Percentiles rank a stretch among this genome's conserved stretches.
Evolutionary conservation across 2,113 vertebrate species (phyloP).

Genomic region (Perognathus longimembris): DNA sequence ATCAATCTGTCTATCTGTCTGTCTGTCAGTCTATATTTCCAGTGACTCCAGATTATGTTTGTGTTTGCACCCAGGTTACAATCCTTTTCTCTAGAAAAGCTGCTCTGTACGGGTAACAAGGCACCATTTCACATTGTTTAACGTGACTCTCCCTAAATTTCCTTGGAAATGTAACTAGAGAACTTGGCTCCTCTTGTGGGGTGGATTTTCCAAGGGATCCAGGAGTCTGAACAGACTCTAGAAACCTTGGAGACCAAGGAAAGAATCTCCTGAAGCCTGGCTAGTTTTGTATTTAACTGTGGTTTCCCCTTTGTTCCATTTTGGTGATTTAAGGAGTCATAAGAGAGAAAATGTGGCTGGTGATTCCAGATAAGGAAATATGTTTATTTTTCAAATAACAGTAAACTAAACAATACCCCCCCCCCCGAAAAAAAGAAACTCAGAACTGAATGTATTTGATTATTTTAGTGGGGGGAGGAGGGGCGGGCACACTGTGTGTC

Average conservation of each 20-base stretch:
- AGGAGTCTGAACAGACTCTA: conserved; percentile 55
- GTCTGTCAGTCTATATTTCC: too few species aligned
- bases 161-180: conserved; percentile 60
- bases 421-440: too few species aligned
- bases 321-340: conserved; percentile 47
- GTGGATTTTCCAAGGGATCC: conserved; percentile 7
- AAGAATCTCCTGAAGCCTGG: conserved; percentile 2
- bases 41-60: conserved; percentile 28
- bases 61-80: conserved; percentile 23
- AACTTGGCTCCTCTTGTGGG: conserved; percentile 42
- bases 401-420: conserved; percentile 68
- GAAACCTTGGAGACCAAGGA: conserved; percentile 32
- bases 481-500: too few species aligned
- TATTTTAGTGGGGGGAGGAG: too few species aligned
- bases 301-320: conserved; percentile 16
- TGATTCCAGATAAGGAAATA: conserved; percentile 44
- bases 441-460: too few species aligned
- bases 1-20: too few species aligned
- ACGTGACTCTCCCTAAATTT: conserved; percentile 46
- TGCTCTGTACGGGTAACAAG: neutral
- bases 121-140: conserved; percentile 65
- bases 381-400: conserved; percentile 66
- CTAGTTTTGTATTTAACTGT: conserved; percentile 51
- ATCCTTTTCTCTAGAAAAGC: conserved; percentile 28
- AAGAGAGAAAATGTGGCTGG: neutral